A percentile compares a stretch with the other conserved stretches of the same genome.
phyloP scores from a whole-genome alignment of 2,888 invertebrate genomes.

The Coecobrya sp. region DNA sequence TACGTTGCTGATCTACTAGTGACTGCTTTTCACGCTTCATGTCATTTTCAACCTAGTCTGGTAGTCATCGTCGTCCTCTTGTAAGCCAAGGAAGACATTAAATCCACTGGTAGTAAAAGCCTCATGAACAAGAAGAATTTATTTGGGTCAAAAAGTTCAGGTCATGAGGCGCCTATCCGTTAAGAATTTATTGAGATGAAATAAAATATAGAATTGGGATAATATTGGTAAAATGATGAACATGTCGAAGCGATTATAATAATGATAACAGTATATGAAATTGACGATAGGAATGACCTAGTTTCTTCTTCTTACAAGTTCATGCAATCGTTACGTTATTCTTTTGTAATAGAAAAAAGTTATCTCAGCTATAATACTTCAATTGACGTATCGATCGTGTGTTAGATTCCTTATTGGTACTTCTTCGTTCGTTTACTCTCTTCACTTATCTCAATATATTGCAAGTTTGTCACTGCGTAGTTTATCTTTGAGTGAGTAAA shows the following conservation, averaged over 20 bases:
- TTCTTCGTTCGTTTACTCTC: not conserved
- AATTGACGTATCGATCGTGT: not conserved
- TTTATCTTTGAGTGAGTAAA: too few species aligned
- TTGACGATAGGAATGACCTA: conserved; percentile 48
- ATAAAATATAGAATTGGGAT: not conserved
- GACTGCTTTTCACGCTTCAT: conserved; percentile 43
- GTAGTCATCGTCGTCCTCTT: not conserved
- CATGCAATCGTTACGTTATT: conserved; percentile 19
- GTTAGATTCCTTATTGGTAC: not conserved
- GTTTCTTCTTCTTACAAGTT: conserved; percentile 44
- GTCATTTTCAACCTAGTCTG: conserved; percentile 47
- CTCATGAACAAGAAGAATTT: conserved; percentile 49
- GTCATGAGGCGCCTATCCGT: conserved; percentile 63
- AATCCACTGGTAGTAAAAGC: not conserved
- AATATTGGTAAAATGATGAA: conserved; percentile 66
- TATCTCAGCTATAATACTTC: not conserved
- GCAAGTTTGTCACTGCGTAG: too few species aligned
- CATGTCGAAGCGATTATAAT: conserved; percentile 61
- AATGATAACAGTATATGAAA: conserved; percentile 55
- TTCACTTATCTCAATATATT: too few species aligned
- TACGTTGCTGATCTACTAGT: not conserved
- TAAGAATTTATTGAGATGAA: conserved; percentile 48
- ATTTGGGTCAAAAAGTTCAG: conserved; percentile 67
- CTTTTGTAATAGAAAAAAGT: conserved; percentile 16
- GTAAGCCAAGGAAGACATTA: not conserved